phyloP scores from a whole-genome alignment of 2,888 invertebrate genomes.

The Danaus chrysippus region DNA sequence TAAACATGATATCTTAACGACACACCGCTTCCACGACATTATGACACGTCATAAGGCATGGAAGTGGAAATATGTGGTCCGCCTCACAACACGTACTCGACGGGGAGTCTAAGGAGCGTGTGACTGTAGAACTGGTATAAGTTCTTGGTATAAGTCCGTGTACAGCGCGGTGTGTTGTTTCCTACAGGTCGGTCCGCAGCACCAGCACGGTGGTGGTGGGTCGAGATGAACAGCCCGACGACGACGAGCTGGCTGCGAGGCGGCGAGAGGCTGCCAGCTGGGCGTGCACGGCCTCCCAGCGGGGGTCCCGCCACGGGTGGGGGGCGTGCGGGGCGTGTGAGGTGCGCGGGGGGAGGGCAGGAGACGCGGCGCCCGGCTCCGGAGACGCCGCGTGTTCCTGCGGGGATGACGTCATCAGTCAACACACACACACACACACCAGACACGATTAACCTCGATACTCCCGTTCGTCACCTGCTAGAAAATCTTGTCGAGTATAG shows the following conservation, averaged over 20 bases:
- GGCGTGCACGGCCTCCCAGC: constrained; percentile 65
- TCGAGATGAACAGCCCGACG: constrained; percentile 43
- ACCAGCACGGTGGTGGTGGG: constrained; percentile 52
- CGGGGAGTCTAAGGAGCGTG: constrained; percentile 10
- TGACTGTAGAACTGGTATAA: no score
- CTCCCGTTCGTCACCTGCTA: constrained; percentile 57
- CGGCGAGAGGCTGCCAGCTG: constrained; percentile 51
- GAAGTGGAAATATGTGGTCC: not conserved
- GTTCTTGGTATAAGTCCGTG: no score
- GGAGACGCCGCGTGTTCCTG: constrained; percentile 30
- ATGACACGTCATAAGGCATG: not conserved
- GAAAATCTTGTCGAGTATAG: constrained; percentile 75
- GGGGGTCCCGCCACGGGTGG: constrained; percentile 44
- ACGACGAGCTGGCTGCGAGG: constrained; percentile 36
- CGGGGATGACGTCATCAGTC: not conserved
- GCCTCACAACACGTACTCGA: not conserved
- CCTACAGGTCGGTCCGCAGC: constrained; percentile 57
- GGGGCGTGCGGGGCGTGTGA: constrained; percentile 13
- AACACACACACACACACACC: not conserved
- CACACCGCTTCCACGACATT: not conserved
- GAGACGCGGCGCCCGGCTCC: constrained; percentile 21
- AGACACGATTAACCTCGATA: not conserved
- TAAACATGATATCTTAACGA: not conserved
- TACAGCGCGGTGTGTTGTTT: constrained; percentile 11
- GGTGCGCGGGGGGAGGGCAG: constrained; percentile 20